Base-by-base conservation (phyloP, 2,888 invertebrate genomes). In the Cephus rjabovi region DNA sequence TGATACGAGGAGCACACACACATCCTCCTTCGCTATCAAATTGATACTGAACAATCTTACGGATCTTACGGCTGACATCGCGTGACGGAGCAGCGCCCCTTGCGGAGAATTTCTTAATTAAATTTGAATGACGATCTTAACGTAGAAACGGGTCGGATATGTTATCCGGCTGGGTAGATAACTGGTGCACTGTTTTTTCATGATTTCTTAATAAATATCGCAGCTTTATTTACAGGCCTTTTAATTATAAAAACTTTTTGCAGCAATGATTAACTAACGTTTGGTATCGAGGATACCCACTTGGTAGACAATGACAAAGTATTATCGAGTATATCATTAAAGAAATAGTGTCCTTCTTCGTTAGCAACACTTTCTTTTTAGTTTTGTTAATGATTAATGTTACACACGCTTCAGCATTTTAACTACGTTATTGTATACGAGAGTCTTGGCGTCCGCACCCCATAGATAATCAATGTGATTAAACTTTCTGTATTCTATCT, bases 391-490 rank as follows among this genome's bases (percentile, higher is more conserved):
- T 56, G 15, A 56, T 56, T 56, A 56, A 6, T 56, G 9, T 56
- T 56, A 56, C 23, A 56, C 23, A 6, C 40, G 40, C 40, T 84
- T 85, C 6, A 88, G 81, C 69, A 83, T 77, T 75, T 82, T 80
- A 9, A 86, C 69, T 34, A 91, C 84, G 11, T 87, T 82, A 78
- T 89, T 84, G 80, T 91, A 91, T 6, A 91, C 82, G 40, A 90
- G 82, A 4, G 85, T 86, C 33, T 81, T 87, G 0, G 88, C 89
- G 77, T 91, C 91, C 71, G 88, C 85, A 3, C 90, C 91, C 91
- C 91, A 91, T 0, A 91, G 82, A 81, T 90, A 91, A 82, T 91
- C 91, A 73, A 91, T 87, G 76, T 91, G 91, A 82, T 91, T 91
- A 77, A 91, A 91, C 81, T 90, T 91, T 31, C 87, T 77, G 68